These are phyloP conservation scores for Drosophila elegans DNA, from an alignment of 1,140 invertebrate genomes.

Conservation along the genomic window DNA sequence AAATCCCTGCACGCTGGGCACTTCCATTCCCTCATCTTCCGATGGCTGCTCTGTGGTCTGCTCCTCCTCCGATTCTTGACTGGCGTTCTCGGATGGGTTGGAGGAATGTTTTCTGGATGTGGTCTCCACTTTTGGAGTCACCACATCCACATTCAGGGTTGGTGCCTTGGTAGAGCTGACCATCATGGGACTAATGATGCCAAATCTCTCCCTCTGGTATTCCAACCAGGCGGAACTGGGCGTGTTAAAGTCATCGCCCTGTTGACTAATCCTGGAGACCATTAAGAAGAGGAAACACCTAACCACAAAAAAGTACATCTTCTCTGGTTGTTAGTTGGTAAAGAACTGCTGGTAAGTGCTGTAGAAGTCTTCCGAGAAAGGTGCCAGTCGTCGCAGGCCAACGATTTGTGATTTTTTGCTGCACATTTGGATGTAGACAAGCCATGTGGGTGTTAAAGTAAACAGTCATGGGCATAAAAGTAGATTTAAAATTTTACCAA, in stretches of 20 bases:
- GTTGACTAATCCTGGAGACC: conserved; percentile 18
- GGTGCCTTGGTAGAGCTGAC: conserved; percentile 21
- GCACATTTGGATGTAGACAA: conserved; percentile 1
- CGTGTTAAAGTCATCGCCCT: conserved; percentile 54
- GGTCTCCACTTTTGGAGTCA: conserved; percentile 65
- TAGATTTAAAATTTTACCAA: neutral
- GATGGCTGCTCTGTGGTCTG: conserved; percentile 31
- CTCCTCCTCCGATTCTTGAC: conserved; percentile 27
- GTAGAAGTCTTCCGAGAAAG: conserved; percentile 33
- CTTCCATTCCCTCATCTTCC: conserved; percentile 29
- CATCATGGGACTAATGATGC: conserved; percentile 35
- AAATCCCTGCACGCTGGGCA: conserved; percentile 77
- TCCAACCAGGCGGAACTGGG: conserved; percentile 74
- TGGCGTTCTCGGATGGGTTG: conserved; percentile 23
- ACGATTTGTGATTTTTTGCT: neutral
- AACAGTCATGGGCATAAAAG: neutral
- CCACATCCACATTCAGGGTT: conserved; percentile 19
- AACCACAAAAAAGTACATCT: conserved; percentile 47
- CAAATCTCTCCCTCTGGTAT: conserved; percentile 74
- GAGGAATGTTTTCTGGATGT: conserved; percentile 59
- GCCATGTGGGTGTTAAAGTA: neutral
- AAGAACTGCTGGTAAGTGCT: conserved; percentile 33
- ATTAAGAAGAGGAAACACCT: conserved; percentile 30
- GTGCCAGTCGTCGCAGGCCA: conserved; percentile 64
- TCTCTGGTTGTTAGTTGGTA: conserved; percentile 3